These are phyloP conservation scores for Phylloscopus trochilus DNA, from an alignment of 2,113 vertebrate genomes.

Conservation along the genomic window DNA sequence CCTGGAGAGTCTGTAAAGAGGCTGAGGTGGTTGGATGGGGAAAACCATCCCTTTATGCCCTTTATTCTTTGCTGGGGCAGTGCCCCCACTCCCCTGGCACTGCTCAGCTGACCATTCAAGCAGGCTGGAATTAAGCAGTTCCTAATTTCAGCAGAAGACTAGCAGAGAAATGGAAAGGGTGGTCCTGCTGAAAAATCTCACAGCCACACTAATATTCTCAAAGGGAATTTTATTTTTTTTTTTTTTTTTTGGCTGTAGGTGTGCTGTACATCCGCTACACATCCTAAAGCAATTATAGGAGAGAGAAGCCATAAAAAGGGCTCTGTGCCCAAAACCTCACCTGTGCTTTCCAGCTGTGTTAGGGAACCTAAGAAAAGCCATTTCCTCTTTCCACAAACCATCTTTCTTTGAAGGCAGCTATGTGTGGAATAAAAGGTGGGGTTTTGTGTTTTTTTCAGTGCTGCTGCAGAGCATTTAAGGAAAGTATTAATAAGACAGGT, in stretches of 20 bases:
- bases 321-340: conserved; percentile 40
- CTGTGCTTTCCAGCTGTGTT: conserved; percentile 42
- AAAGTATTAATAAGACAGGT: background rate
- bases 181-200: background rate
- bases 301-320: conserved; percentile 15
- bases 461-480: background rate
- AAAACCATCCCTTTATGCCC: background rate
- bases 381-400: conserved; percentile 43
- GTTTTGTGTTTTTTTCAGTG: background rate
- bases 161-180: background rate
- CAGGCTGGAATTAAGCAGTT: background rate
- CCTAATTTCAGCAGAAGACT: background rate
- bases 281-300: background rate
- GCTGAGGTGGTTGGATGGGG: background rate
- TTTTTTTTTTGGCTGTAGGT: background rate
- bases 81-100: background rate
- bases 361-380: conserved; percentile 42
- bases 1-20: background rate
- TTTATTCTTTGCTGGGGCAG: background rate
- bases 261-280: background rate
- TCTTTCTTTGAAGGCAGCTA: conserved; percentile 32
- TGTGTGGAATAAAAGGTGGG: background rate
- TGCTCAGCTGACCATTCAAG: background rate
- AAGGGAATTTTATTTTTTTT: background rate
- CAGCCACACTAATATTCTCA: background rate